Percentiles rank a stretch among this genome's conserved stretches.
These are phyloP conservation scores for Apogon hyalosoma DNA, from an alignment of 2,797 vertebrate species.

Conservation along the genomic window DNA sequence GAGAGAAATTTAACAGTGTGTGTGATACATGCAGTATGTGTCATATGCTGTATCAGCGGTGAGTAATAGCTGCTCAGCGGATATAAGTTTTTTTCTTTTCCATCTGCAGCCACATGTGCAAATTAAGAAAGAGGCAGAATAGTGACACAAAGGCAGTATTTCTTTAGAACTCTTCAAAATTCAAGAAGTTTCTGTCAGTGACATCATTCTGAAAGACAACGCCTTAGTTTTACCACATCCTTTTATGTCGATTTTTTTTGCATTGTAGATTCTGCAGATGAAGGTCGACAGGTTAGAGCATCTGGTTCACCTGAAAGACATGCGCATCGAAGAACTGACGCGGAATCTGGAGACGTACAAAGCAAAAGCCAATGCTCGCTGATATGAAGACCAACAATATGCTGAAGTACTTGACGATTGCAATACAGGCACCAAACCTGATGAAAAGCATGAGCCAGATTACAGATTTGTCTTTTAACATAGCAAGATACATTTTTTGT, in stretches of 20 bases:
- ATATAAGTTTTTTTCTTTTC: slow-evolving; percentile 45
- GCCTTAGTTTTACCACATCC: slow-evolving; percentile 1
- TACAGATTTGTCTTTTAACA: neutral
- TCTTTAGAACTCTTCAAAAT: neutral
- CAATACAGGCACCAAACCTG: slow-evolving; percentile 9
- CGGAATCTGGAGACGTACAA: slow-evolving; percentile 76
- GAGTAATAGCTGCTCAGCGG: slow-evolving; percentile 70
- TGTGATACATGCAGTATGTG: slow-evolving; percentile 40
- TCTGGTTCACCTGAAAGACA: slow-evolving; percentile 86
- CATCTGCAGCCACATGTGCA: slow-evolving; percentile 47
- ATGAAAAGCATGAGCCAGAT: slow-evolving; percentile 7
- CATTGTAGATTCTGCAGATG: slow-evolving; percentile 85
- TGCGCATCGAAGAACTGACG: slow-evolving; percentile 80
- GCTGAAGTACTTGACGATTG: slow-evolving; percentile 11
- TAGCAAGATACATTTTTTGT: neutral
- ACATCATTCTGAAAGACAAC: slow-evolving; percentile 4
- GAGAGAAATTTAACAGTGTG: slow-evolving; percentile 14
- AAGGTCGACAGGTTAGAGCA: slow-evolving; percentile 86
- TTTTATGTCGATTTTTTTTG: slow-evolving; percentile 19
- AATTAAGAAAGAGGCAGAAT: slow-evolving; percentile 24
- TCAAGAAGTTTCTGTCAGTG: neutral
- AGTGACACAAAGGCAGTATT: slow-evolving; percentile 25
- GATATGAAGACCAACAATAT: slow-evolving; percentile 30
- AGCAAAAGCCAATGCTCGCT: slow-evolving; percentile 55
- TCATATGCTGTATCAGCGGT: slow-evolving; percentile 73